Conservation (phyloP, 2,888 invertebrate genomes). For the Leptinotarsa juncta region DNA sequence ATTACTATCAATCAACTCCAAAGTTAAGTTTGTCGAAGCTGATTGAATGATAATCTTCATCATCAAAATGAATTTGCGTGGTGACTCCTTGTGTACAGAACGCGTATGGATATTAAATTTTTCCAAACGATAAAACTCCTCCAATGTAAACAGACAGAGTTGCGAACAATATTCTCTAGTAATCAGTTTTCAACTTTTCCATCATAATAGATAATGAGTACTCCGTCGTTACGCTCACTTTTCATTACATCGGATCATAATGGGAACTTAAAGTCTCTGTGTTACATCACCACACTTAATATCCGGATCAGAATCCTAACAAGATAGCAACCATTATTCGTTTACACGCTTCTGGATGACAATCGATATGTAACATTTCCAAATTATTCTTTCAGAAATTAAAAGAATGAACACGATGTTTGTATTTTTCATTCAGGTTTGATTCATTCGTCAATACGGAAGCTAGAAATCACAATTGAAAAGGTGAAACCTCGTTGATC, state of each 20-base stretch:
- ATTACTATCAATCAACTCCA: too few relatives aligned
- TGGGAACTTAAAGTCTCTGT: background rate
- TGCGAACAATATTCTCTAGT: background rate
- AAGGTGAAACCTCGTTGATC: too few relatives aligned
- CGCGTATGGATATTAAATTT: too few relatives aligned
- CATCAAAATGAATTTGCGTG: too few relatives aligned
- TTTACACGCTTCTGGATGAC: background rate
- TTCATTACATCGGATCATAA: constrained; percentile 14
- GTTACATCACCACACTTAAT: constrained; percentile 7
- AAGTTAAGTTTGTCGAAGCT: too few relatives aligned
- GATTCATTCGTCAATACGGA: too few relatives aligned
- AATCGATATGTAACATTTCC: background rate
- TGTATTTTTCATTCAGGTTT: background rate
- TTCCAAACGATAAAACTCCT: background rate
- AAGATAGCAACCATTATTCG: constrained; percentile 10
- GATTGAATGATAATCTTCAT: too few relatives aligned
- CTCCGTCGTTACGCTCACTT: background rate
- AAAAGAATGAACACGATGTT: background rate
- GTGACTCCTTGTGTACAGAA: too few relatives aligned
- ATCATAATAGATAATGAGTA: constrained; percentile 15
- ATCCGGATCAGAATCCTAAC: background rate
- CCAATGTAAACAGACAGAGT: background rate
- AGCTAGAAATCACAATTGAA: too few relatives aligned
- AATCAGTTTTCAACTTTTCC: background rate
- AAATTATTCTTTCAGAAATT: background rate